Evolutionary conservation across 2,888 invertebrate species (phyloP).

Genomic region (Eupithecia subumbrata): DNA sequence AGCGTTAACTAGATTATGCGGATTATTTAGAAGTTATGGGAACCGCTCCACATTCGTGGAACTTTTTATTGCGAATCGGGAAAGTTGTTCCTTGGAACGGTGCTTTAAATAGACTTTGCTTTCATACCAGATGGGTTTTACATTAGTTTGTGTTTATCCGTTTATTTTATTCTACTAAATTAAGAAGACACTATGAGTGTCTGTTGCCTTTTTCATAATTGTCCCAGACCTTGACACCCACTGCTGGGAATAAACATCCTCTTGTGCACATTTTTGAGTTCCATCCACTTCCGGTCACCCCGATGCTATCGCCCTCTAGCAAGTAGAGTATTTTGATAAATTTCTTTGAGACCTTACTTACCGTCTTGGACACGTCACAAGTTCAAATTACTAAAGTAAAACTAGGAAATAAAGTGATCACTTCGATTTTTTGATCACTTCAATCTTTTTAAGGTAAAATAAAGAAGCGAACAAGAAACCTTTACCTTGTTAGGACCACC

Average conservation of each 20-base stretch:
- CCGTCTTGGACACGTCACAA: too few relatives aligned
- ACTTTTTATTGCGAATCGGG: slow-evolving; percentile 15
- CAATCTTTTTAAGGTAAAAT: too few relatives aligned
- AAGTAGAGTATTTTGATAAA: not conserved
- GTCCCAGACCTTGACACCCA: not conserved
- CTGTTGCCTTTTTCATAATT: not conserved
- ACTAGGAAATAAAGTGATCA: too few relatives aligned
- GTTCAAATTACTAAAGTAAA: too few relatives aligned
- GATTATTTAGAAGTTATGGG: slow-evolving; percentile 14
- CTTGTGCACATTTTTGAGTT: not conserved
- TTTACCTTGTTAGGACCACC: too few relatives aligned
- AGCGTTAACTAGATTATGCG: slow-evolving; percentile 12
- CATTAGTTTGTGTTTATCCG: not conserved
- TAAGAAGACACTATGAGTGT: not conserved
- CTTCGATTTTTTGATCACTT: too few relatives aligned
- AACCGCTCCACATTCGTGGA: slow-evolving; percentile 9
- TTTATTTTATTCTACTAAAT: not conserved
- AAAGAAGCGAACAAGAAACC: too few relatives aligned
- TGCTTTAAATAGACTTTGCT: slow-evolving; percentile 7
- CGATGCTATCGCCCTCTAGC: not conserved
- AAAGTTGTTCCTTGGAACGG: slow-evolving; percentile 4
- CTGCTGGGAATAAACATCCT: not conserved
- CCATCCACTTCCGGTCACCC: not conserved
- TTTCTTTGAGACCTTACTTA: too few relatives aligned
- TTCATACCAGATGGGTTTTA: slow-evolving; percentile 2